These are phyloP conservation scores for Hiodon alosoides DNA, from an alignment of 2,113 vertebrate species.

Conservation along the genomic window DNA sequence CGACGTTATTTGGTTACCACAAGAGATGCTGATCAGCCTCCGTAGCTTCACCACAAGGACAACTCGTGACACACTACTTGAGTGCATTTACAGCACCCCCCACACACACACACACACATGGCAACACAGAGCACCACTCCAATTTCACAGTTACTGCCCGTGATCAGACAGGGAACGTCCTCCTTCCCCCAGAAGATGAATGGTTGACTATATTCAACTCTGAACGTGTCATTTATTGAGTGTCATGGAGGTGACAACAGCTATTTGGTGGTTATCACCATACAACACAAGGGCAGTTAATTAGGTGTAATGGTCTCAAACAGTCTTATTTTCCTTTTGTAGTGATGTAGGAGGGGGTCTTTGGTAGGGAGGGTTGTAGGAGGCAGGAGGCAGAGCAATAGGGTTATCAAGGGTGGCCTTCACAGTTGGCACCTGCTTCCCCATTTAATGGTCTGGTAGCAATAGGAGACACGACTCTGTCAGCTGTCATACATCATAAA, in stretches of 20 bases:
- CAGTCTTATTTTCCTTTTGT: slow-evolving; percentile 16
- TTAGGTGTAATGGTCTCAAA: slow-evolving; percentile 59
- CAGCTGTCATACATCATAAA: neutral
- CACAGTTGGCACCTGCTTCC: slow-evolving; percentile 55
- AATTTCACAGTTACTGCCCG: no score
- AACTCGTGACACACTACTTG: no score
- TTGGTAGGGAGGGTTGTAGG: neutral
- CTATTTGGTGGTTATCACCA: slow-evolving; percentile 54
- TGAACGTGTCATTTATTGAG: slow-evolving; percentile 49
- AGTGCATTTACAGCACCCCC: no score
- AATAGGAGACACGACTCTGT: slow-evolving; percentile 33
- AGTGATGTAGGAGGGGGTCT: neutral
- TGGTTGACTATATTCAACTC: neutral
- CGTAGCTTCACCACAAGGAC: no score
- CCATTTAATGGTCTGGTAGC: slow-evolving; percentile 52
- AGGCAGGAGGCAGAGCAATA: slow-evolving; percentile 25
- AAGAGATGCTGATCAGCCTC: no score
- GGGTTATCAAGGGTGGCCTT: slow-evolving; percentile 37
- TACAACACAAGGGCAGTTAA: slow-evolving; percentile 59
- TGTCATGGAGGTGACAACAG: slow-evolving; percentile 48
- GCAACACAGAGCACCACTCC: no score
- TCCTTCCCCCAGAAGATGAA: neutral
- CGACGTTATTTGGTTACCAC: no score
- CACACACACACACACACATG: no score
- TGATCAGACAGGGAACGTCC: no score